A percentile compares a stretch with the other conserved stretches of the same genome.
Evolutionary conservation across 2,797 vertebrate genomes (phyloP).

Genomic region (Triplophysa yarkandensis): DNA sequence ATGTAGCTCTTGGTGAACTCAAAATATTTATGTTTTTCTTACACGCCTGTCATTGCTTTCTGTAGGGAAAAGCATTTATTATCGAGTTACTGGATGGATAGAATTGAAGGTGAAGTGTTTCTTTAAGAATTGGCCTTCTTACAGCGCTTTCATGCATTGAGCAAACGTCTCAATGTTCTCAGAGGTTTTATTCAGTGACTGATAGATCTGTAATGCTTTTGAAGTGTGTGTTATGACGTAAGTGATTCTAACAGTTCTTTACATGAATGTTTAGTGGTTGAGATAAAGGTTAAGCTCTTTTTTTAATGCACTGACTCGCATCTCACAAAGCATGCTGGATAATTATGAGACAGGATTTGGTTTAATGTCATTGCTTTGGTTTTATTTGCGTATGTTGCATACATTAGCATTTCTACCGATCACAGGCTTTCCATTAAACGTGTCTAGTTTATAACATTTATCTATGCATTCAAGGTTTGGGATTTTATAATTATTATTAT

Average conservation of each 20-base stretch:
- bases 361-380: background rate
- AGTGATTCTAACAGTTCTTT: background rate
- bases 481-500: too few species aligned
- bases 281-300: constrained; percentile 7
- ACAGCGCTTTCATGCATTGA: background rate
- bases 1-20: too few species aligned
- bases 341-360: background rate
- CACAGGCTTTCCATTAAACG: too few species aligned
- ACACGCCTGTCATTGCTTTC: too few species aligned
- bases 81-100: too few species aligned
- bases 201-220: background rate
- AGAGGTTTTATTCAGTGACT: background rate
- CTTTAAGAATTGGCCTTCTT: background rate
- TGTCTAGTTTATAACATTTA: too few species aligned
- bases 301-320: background rate
- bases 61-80: too few species aligned
- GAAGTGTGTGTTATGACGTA: background rate
- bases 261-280: background rate
- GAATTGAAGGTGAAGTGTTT: background rate
- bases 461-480: too few species aligned
- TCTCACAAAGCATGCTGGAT: background rate
- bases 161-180: background rate
- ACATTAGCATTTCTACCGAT: background rate
- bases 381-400: background rate
- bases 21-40: too few species aligned